Conservation (phyloP, 2,797 vertebrate genomes). For the Malacoraja senta region DNA sequence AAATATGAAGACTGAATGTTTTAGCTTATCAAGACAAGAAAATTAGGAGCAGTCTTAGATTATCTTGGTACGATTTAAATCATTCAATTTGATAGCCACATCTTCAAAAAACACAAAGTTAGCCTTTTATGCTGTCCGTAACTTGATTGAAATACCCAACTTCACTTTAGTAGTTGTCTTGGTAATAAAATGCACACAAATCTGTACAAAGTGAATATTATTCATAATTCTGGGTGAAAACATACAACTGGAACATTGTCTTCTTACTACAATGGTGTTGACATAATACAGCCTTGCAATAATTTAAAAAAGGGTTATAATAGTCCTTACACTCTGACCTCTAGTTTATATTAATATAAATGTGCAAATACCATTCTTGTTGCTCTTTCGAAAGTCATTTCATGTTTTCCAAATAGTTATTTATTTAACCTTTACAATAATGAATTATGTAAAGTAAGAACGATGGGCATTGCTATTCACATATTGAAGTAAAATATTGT, state of each 20-base stretch:
- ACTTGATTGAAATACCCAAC: not conserved
- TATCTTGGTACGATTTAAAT: not conserved
- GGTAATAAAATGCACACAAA: not conserved
- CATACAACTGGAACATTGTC: not conserved
- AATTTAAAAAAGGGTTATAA: not conserved
- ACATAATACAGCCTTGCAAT: not conserved
- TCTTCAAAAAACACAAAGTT: not conserved
- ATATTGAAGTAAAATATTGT: conserved; percentile 11
- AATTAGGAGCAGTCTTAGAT: not conserved
- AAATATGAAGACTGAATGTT: not conserved
- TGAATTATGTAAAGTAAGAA: not conserved
- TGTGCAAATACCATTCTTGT: not conserved
- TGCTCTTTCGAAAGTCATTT: not conserved
- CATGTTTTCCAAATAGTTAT: not conserved
- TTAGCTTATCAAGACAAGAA: not conserved
- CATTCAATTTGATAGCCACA: not conserved
- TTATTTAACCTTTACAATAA: not conserved
- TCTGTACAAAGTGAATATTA: not conserved
- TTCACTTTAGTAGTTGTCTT: not conserved
- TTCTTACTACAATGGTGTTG: not conserved
- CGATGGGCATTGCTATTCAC: not conserved
- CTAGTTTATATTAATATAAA: not conserved
- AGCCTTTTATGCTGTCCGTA: not conserved
- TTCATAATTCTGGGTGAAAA: not conserved
- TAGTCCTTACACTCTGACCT: not conserved